Base-by-base conservation (phyloP, 2,888 invertebrate genomes). In the Meloe dianella region DNA sequence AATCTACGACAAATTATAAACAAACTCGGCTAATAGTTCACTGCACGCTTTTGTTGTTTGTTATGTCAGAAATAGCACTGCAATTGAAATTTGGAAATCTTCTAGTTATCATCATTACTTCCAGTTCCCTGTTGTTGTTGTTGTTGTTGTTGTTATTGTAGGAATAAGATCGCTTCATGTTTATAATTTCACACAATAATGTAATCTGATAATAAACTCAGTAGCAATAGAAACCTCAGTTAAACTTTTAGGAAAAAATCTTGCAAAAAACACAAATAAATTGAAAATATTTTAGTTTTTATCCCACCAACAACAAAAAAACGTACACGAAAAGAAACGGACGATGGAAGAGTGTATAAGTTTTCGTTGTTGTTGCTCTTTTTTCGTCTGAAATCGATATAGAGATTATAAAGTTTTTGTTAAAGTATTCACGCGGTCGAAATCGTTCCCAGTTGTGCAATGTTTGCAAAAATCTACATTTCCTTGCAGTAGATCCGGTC, bases 391-490 rank as follows among this genome's bases (percentile, higher is more conserved):
- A 17, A 2, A 24, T 59, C 1, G 9, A 20, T 20, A 41, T 24
- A 32, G 35, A 62, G 68, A 68, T 68, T 68, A 68, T 56, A 64
- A 68, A 68, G 65, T 68, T 68, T 67, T 64, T 62, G 68, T 58
- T 63, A 58, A 32, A 30, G 57, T 47, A 17, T 63, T 63, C 63
- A 63, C 63, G 63, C 58, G 60, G 57, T 51, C 29, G 61, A 29
- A 68, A 68, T 68, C 61, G 65, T 41, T 68, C 68, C 68, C 68
- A 65, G 63, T 63, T 68, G 68, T 68, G 65, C 68, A 60, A 63
- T 65, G 61, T 54, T 61, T 65, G 65, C 65, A 65, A 63, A 63
- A 68, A 65, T 65, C 68, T 60, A 20, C 27, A n/a, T 58, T 51
- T 59, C 24, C 32, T 22, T 32, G 20, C 29, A n/a, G 47, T 27